Conservation (phyloP, 2,888 invertebrate genomes). For the Parascotia fuliginaria region DNA sequence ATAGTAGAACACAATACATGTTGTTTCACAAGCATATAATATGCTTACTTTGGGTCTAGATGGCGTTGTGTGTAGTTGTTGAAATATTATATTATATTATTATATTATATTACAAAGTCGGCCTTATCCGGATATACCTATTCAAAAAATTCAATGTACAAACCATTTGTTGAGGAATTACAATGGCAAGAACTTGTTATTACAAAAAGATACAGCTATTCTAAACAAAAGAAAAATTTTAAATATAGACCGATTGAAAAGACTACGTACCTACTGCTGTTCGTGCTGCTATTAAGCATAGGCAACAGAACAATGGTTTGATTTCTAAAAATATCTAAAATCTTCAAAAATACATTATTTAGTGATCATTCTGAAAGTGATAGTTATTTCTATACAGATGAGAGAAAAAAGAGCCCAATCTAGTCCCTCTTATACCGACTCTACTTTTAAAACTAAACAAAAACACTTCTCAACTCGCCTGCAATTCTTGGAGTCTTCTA, state of each 20-base stretch:
- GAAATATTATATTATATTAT: background rate
- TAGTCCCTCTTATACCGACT: no score
- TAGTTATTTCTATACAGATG: no score
- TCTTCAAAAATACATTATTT: conserved; percentile 12
- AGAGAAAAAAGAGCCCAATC: no score
- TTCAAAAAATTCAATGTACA: conserved; percentile 3
- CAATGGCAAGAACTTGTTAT: background rate
- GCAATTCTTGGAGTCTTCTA: no score
- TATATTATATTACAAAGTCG: conserved; percentile 1
- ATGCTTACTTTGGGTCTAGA: no score
- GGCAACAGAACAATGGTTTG: conserved; percentile 4
- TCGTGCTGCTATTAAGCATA: conserved; percentile 13
- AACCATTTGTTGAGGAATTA: conserved; percentile 3
- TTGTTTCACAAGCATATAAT: background rate
- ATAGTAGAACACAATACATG: background rate
- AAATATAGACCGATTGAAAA: conserved; percentile 15
- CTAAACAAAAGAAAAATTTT: conserved; percentile 18
- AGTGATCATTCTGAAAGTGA: conserved; percentile 3
- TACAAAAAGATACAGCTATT: conserved; percentile 5
- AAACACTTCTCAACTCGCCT: no score
- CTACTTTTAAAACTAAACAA: no score
- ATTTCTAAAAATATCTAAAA: conserved; percentile 11
- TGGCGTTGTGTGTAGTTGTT: no score
- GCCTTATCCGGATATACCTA: background rate
- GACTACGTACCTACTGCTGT: conserved; percentile 22